A percentile compares a stretch with the other conserved stretches of the same genome.
Evolutionary conservation across 2,113 vertebrate species (phyloP).

Genomic region (Microcebus griseorufus): DNA sequence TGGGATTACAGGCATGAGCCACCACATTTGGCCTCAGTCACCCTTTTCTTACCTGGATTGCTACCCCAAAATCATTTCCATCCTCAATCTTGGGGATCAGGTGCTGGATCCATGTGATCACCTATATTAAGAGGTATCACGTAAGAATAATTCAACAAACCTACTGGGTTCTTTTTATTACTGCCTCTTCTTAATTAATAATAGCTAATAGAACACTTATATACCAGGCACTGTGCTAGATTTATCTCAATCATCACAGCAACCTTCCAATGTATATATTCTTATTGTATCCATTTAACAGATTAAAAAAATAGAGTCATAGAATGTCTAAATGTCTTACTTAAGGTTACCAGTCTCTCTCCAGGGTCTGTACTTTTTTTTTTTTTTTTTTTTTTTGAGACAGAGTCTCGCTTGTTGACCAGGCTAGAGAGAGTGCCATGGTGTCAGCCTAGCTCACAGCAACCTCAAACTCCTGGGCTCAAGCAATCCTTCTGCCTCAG

Average conservation of each 20-base stretch:
- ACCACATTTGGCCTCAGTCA: neutral
- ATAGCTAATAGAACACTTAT: neutral
- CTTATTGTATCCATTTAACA: slow-evolving; percentile 16
- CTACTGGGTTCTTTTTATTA: neutral
- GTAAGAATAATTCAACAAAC: slow-evolving; percentile 16
- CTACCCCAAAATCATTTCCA: slow-evolving; percentile 95
- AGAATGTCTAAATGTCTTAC: neutral
- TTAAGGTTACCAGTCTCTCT: neutral
- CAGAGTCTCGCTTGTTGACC: too few species aligned
- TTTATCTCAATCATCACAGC: neutral
- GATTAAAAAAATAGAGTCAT: neutral
- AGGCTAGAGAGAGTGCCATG: too few species aligned
- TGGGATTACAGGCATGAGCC: too few species aligned
- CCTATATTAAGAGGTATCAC: slow-evolving; percentile 77
- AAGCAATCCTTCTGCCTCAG: too few species aligned
- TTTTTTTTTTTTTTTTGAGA: too few species aligned
- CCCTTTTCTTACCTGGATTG: slow-evolving; percentile 87
- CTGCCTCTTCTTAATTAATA: neutral
- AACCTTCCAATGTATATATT: neutral
- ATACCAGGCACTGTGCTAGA: neutral
- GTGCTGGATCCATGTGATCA: slow-evolving; percentile 92
- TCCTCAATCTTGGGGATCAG: slow-evolving; percentile 95
- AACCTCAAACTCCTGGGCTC: too few species aligned
- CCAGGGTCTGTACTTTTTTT: neutral
- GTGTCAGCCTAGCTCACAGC: too few species aligned